Base-by-base conservation (phyloP, 2,888 invertebrate species). In the Molorchus minor region DNA sequence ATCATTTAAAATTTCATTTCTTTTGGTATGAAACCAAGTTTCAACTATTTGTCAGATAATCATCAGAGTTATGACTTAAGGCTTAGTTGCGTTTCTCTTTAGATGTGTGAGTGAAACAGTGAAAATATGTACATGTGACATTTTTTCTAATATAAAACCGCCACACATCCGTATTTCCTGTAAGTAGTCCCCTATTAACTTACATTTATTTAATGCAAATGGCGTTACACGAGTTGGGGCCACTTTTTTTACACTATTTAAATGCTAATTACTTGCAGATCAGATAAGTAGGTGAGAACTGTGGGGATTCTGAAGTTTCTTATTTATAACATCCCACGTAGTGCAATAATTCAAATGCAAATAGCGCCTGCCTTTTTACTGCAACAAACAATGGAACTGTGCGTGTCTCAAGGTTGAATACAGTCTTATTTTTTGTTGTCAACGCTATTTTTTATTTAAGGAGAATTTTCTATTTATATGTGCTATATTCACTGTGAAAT, bases 211-310 rank as follows among this genome's bases (percentile, higher is more conserved):
- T 49, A 49, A 49, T 16, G 49, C 17, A 25, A 49, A 49, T 36
- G 47, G 15, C n/a, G 17, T 7, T 49, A 49, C 49, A 49, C 38
- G 49, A 38, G 25, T 49, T 13, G 49, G 7, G 49, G 10, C 49
- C 16, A 25, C 16, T 54, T 45, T n/a, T n/a, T 55, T 51, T 45
- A 35, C 46, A 66, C 68, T 40, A 60, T 64, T 64, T 62, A 67
- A 64, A 67, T 60, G 62, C 62, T 62, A 63, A 64, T 67, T 62
- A 67, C 55, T 38, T 55, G 43, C 52, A 54, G 56, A 64, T 64
- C 66, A 56, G 66, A 67, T 64, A 67, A 67, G 36, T 56, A 64
- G 62, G 66, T 64, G 64, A 67, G 62, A 67, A 64, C 61, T 47
- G 54, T 49, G 53, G 36, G 46, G 52, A 47, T 47, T 38, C 13